Base-by-base conservation (phyloP, 1,140 invertebrate genomes). In the Theocolax elegans region DNA sequence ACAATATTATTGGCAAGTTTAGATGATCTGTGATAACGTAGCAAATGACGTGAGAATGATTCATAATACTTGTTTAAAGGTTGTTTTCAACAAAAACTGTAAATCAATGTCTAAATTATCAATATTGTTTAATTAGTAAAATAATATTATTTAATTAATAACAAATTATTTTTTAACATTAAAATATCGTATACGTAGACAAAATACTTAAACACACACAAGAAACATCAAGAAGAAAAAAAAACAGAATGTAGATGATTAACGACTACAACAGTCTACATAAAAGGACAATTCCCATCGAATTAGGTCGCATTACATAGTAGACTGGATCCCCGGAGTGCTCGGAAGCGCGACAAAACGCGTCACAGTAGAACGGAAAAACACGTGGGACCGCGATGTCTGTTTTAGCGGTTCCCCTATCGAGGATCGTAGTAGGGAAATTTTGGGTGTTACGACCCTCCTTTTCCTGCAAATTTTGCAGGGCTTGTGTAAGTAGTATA, bases 371-470 rank as follows among this genome's bases (percentile, higher is more conserved):
- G 67, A 72, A 59, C 66, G 48, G 71, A 56, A 59, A 46, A 69
- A 71, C 67, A 72, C 74, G 74, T 77, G 76, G 59, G 74, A 71
- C 35, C 1, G 48, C n/a, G 40, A 23, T 27, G 49, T 44, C 38
- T 46, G 63, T 65, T 65, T 64, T 23, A 49, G 12, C 27, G 25
- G 4, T 35, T 6, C 4, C 31, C 31, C 10, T 10, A 35, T 10
- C 31, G 31, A 35, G 10, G 10, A 35, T 35, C 10, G 10, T 35
- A 6, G 72, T 59, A 63, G 44, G 38, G 51, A 70, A 58, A 71
- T 71, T 54, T 38, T 73, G 67, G 65, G 64, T n/a, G n/a, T n/a
- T n/a, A 13, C 21, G 71, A 72, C 54, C 70, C 65, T 74, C 75
- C 71, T n/a, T n/a, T n/a, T n/a, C n/a, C n/a, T n/a, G n/a, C n/a